Base-by-base conservation (phyloP, 1,140 invertebrate species). In the Nixonia krombeini region DNA sequence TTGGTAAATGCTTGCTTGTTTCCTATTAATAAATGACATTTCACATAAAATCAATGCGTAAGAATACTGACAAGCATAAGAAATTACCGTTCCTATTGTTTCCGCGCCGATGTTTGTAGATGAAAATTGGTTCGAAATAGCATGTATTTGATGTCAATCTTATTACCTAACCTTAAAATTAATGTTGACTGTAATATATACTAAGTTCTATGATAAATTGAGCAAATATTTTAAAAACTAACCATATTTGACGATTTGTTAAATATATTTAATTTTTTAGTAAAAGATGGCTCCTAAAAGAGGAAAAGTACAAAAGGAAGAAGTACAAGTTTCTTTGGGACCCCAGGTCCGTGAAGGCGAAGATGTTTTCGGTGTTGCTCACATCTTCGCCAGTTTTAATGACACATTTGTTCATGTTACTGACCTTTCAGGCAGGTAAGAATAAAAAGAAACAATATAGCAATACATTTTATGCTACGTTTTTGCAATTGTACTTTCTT, bases 331-430 rank as follows among this genome's bases (percentile, higher is more conserved):
- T 15, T 93, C 94, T 16, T 89, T 99, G 52, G 98, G 97, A 64
- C 98, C 98, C 38, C 97, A 99, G 87, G 95, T 97, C 18, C 91
- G 94, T 62, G 97, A 98, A 79, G 97, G 97, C 50, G 97, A 99
- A 88, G 92, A 94, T 73, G 96, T 99, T 35, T 99, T 99, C 85
- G 98, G 97, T 42, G 97, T 99, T 4, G 98, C 97, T 46, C 98
- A 99, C 86, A 99, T 99, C 78, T 99, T 97, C 84, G 98, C 98
- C 61, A 98, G 96, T 66, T 99, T 99, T 88, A 99, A 99, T 82
- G 98, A 99, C 83, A 99, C 98, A 31, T 99, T 99, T 82, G 98
- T 99, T 4, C 98, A 99, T 87, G 96, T 99, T 26, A 99, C 98
- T 2, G 98, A 99, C 88, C 88, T 99, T 69, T 99, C 98, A 58